Conservation (phyloP, 2,888 invertebrate genomes). For the Pocota personata region DNA sequence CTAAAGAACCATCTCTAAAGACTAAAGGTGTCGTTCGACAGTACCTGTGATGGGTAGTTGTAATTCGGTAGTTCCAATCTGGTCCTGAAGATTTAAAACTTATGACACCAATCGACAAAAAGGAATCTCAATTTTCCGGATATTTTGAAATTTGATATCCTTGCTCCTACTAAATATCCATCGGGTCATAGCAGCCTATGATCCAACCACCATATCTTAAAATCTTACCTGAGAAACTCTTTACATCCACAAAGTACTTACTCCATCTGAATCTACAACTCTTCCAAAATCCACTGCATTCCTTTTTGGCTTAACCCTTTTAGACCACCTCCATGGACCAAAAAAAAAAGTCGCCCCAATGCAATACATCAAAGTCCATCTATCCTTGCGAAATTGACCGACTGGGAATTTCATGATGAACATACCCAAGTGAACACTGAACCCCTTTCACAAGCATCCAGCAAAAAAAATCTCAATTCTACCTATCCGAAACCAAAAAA, state of each 20-base stretch:
- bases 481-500: background rate
- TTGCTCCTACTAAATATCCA: background rate
- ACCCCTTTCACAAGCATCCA: slow-evolving; percentile 46
- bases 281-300: slow-evolving; percentile 26
- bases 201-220: background rate
- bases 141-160: background rate
- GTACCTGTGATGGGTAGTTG: too few relatives aligned
- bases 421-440: slow-evolving; percentile 70
- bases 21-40: too few relatives aligned
- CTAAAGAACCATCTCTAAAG: too few relatives aligned
- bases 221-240: background rate
- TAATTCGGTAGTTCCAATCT: too few relatives aligned
- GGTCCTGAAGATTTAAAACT: too few relatives aligned
- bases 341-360: slow-evolving; percentile 23
- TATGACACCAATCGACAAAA: background rate
- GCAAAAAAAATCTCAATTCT: slow-evolving; percentile 35
- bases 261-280: background rate
- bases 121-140: background rate
- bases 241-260: background rate
- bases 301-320: background rate
- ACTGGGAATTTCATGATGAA: slow-evolving; percentile 74
- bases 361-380: slow-evolving; percentile 74
- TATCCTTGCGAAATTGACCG: slow-evolving; percentile 73
- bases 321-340: background rate
- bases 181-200: background rate